phyloP scores from a whole-genome alignment of 2,113 vertebrate species.

The Chiloscyllium plagiosum region DNA sequence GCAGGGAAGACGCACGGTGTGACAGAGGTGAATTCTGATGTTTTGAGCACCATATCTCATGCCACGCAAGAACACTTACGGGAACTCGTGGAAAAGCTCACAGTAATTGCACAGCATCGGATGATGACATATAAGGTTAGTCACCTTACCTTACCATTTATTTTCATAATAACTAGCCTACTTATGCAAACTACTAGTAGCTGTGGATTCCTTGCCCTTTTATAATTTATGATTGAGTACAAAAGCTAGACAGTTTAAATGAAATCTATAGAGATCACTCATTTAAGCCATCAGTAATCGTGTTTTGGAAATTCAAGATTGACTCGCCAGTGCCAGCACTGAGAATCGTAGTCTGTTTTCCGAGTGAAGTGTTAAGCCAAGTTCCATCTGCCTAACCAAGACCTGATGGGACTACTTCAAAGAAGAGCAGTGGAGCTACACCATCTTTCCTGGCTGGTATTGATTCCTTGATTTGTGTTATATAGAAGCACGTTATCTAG shows the following conservation, averaged over 20 bases:
- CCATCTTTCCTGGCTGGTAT: too few relatives aligned
- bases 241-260: neutral
- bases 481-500: too few relatives aligned
- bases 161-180: neutral
- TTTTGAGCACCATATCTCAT: constrained; percentile 78
- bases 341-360: too few relatives aligned
- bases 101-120: constrained; percentile 72
- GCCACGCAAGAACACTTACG: constrained; percentile 79
- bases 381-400: too few relatives aligned
- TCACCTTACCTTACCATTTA: neutral
- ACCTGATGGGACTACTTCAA: too few relatives aligned
- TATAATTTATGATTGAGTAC: neutral
- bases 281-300: neutral
- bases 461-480: too few relatives aligned
- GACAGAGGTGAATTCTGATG: constrained; percentile 74
- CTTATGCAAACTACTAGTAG: neutral
- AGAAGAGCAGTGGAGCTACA: too few relatives aligned
- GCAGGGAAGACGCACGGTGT: constrained; percentile 81
- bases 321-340: too few relatives aligned
- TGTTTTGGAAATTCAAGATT: neutral
- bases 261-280: neutral
- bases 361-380: too few relatives aligned
- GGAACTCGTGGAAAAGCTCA: constrained; percentile 75
- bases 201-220: neutral
- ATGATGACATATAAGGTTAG: constrained; percentile 69